These are phyloP conservation scores for Nycteola revayana DNA, from an alignment of 2,888 invertebrate species.

Conservation along the genomic window DNA sequence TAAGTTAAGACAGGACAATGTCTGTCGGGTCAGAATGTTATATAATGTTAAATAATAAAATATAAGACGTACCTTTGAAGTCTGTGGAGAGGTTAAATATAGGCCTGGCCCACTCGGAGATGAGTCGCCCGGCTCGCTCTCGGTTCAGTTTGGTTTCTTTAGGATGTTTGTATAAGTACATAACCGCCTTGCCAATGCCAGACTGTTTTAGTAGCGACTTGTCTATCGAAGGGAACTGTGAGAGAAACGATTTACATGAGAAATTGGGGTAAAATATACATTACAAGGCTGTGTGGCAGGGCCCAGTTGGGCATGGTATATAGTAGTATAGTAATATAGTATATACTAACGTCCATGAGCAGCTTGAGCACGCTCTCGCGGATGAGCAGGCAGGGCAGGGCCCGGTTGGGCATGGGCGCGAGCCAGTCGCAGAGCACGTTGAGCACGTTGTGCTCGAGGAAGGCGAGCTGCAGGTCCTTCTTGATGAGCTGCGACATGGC, in stretches of 20 bases:
- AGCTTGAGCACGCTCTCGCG: slow-evolving; percentile 92
- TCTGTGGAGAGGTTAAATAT: slow-evolving; percentile 92
- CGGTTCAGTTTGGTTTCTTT: slow-evolving; percentile 97
- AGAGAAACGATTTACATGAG: too few relatives aligned
- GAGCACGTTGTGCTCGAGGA: slow-evolving; percentile 97
- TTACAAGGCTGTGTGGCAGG: too few relatives aligned
- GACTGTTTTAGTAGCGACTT: slow-evolving; percentile 96
- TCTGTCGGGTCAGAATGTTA: too few relatives aligned
- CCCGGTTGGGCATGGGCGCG: slow-evolving; percentile 98
- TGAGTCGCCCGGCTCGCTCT: slow-evolving; percentile 94
- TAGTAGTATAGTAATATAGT: too few relatives aligned
- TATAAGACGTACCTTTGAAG: slow-evolving; percentile 67
- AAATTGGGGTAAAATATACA: too few relatives aligned
- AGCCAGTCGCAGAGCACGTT: slow-evolving; percentile 98
- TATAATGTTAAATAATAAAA: too few relatives aligned
- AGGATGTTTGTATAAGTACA: slow-evolving; percentile 99
- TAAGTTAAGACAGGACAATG: too few relatives aligned
- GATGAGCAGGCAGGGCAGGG: slow-evolving; percentile 96
- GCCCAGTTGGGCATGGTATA: too few relatives aligned
- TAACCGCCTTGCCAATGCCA: slow-evolving; percentile 99
- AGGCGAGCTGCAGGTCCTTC: slow-evolving; percentile 96
- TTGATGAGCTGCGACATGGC: slow-evolving; percentile 97
- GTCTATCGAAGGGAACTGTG: slow-evolving; percentile 93
- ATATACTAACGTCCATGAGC: slow-evolving; percentile 86
- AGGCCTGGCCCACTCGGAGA: slow-evolving; percentile 98